Conservation (phyloP, 2,113 vertebrate genomes). For the Poecilia latipinna region DNA sequence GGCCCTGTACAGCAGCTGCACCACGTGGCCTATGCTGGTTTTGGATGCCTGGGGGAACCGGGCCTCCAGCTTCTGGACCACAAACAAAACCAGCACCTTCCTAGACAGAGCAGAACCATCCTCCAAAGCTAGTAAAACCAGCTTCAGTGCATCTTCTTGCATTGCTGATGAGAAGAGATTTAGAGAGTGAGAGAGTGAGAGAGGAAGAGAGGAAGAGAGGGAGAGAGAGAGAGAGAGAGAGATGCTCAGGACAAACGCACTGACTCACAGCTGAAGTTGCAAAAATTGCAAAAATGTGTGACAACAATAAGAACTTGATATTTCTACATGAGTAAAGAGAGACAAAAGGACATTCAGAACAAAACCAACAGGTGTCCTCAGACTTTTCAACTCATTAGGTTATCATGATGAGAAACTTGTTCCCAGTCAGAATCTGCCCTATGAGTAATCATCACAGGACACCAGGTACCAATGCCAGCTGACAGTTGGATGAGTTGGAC, state of each 20-base stretch:
- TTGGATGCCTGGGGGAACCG: conserved; percentile 98
- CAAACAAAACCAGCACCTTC: conserved; percentile 97
- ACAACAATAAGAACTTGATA: too few species aligned
- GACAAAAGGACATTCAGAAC: not conserved
- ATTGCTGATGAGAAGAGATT: conserved; percentile 82
- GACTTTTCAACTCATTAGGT: conserved; percentile 66
- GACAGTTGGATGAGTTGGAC: conserved; percentile 16
- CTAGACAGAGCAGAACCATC: conserved; percentile 96
- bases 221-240: too few species aligned
- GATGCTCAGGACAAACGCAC: too few species aligned
- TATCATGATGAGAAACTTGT: conserved; percentile 74
- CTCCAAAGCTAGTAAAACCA: conserved; percentile 93
- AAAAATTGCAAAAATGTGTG: too few species aligned
- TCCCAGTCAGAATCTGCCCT: conserved; percentile 83
- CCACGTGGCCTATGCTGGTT: conserved; percentile 97
- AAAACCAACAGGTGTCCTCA: conserved; percentile 67
- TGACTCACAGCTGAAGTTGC: too few species aligned
- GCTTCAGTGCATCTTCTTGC: conserved; percentile 96
- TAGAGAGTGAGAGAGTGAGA: not conserved
- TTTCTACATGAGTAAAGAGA: not conserved
- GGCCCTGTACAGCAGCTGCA: conserved; percentile 96
- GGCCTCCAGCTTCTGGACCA: conserved; percentile 95
- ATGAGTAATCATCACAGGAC: conserved; percentile 82
- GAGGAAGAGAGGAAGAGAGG: too few species aligned
- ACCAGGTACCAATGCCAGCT: conserved; percentile 38